Conservation (phyloP, 1,140 invertebrate genomes). For the Triops cancriformis region DNA sequence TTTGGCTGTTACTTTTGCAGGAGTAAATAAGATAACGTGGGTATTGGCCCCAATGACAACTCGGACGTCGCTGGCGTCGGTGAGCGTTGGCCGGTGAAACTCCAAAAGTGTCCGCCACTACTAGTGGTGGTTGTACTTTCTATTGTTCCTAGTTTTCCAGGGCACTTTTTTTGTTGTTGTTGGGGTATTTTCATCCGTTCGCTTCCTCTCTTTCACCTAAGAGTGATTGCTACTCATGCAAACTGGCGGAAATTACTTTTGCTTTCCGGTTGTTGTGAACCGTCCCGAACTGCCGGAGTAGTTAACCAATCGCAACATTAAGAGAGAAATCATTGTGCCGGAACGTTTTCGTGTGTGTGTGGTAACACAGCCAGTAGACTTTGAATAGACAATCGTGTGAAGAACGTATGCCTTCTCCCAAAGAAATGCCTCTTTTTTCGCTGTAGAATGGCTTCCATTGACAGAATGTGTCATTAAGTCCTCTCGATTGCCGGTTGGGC, state of each 20-base stretch:
- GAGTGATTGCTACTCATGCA: neutral
- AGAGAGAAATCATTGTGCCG: neutral
- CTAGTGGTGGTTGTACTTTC: neutral
- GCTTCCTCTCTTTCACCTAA: neutral
- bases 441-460: neutral
- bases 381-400: neutral
- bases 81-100: neutral
- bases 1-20: neutral
- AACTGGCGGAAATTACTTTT: slow-evolving; percentile 6
- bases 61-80: neutral
- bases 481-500: neutral
- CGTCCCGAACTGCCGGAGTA: neutral
- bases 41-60: neutral
- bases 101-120: neutral
- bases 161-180: neutral
- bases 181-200: neutral
- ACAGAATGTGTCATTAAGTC: neutral
- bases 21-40: neutral
- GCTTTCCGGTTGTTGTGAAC: neutral
- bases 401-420: neutral
- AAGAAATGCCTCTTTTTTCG: no score
- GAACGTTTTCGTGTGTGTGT: neutral
- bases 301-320: neutral
- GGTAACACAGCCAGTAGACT: neutral
- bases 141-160: neutral